Base-by-base conservation (phyloP, 2,113 vertebrate genomes). In the Chascanopsetta lugubris region DNA sequence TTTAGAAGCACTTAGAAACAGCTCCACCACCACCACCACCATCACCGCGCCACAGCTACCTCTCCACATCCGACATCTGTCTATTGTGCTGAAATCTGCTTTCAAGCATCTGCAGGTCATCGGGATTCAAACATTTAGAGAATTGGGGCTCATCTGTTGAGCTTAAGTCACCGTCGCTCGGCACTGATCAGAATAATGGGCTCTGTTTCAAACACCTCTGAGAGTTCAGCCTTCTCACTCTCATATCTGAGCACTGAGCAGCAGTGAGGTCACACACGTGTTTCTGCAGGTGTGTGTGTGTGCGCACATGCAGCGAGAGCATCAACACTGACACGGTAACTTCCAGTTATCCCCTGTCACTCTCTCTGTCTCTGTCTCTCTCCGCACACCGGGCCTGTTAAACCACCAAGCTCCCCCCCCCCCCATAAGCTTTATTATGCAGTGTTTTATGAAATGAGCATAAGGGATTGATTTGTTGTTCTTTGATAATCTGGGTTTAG, bases 401-500 rank as follows among this genome's bases (percentile, higher is more conserved):
- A 72, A 72, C 58, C 58, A 72, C 58, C 58, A 1, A 67, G 54
- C 64, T 11, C 30, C 63, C 32, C 21, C 75, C 30, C 63, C 32
- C 21, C 75, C 64, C 61, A 48, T 80, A 83, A 88, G 73, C 83
- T 83, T 68, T 71, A 70, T 77, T 69, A 71, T 61, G 45, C 60
- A 61, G 69, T 80, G 75, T 87, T 88, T 90, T 85, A 82, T 73
- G 56, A 89, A 85, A 90, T 85, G 87, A 92, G 79, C 82, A 89
- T 80, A 87, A 79, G 83, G 80, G 79, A 83, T 88, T 87, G 87
- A 87, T 89, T 91, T 88, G 89, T 88, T 90, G 84, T 91, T 88
- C 81, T 80, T 87, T 87, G 24, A 85, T 92, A 92, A 92, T 88
- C 89, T 84, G 89, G 84, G 61, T 90, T 93, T 90, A 92, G 88